phyloP scores from a whole-genome alignment of 2,113 vertebrate genomes.

The Microcebus griseorufus region DNA sequence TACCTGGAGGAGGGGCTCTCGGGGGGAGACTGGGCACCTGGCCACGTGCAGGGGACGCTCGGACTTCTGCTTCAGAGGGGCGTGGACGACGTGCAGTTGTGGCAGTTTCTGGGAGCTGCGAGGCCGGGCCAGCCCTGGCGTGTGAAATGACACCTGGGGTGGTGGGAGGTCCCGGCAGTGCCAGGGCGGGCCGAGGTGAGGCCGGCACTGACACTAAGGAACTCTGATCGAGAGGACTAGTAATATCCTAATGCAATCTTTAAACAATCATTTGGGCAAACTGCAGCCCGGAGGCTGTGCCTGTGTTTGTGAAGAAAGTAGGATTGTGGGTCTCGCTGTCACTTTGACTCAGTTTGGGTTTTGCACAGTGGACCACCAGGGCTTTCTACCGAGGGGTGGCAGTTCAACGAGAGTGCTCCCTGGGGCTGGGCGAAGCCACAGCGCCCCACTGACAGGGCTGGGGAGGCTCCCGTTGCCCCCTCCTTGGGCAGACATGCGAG shows the following conservation, averaged over 20 bases:
- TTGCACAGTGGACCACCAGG: not conserved
- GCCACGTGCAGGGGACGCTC: rapidly evolving
- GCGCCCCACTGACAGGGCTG: not conserved
- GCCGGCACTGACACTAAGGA: rapidly evolving
- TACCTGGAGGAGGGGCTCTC: not conserved
- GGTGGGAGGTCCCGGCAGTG: too few species aligned
- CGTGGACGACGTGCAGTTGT: rapidly evolving
- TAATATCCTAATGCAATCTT: too few species aligned
- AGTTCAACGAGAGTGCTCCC: too few species aligned
- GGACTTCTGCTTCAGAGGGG: not conserved
- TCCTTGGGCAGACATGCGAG: not conserved
- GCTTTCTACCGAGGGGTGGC: not conserved
- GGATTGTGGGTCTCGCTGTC: not conserved
- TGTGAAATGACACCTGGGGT: not conserved
- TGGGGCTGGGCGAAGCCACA: not conserved
- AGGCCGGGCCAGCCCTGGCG: too few species aligned
- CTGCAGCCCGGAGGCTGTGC: not conserved
- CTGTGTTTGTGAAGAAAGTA: not conserved
- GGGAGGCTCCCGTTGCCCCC: not conserved
- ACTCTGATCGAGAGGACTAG: not conserved
- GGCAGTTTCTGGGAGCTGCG: not conserved
- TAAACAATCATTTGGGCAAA: not conserved
- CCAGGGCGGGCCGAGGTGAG: too few species aligned
- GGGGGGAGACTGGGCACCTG: rapidly evolving
- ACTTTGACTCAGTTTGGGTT: not conserved